Evolutionary conservation across 2,113 vertebrate species (phyloP).

Genomic region (Phylloscopus trochilus): DNA sequence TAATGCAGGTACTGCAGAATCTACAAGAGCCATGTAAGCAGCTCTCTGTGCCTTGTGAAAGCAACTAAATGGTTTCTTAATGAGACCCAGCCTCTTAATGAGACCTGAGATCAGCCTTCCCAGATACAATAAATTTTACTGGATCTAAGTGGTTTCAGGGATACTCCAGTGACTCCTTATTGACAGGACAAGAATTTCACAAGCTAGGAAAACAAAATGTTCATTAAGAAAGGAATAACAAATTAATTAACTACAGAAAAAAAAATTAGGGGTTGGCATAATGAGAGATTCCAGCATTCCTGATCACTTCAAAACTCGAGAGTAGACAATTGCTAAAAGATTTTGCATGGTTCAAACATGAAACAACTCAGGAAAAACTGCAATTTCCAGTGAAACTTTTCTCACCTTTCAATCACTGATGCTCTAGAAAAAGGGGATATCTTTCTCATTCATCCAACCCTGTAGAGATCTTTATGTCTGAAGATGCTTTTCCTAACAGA

Average conservation of each 20-base stretch:
- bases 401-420: rapidly evolving
- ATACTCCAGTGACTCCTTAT: not conserved
- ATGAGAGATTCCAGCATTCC: not conserved
- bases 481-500: not conserved
- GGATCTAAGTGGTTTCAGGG: not conserved
- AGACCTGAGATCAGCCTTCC: not conserved
- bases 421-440: not conserved
- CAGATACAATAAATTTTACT: not conserved
- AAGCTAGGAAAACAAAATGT: not conserved
- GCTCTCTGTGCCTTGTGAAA: not conserved
- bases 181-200: not conserved
- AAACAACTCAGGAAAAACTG: not conserved
- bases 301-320: not conserved
- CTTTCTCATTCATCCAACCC: not conserved
- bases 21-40: not conserved
- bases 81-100: not conserved
- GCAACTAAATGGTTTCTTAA: not conserved
- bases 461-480: not conserved
- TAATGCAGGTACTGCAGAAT: not conserved
- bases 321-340: not conserved
- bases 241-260: not conserved
- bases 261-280: not conserved
- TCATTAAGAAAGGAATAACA: not conserved
- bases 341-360: not conserved
- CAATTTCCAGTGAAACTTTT: not conserved